phyloP scores from a whole-genome alignment of 2,888 invertebrate genomes.

The Ctena decussata region DNA sequence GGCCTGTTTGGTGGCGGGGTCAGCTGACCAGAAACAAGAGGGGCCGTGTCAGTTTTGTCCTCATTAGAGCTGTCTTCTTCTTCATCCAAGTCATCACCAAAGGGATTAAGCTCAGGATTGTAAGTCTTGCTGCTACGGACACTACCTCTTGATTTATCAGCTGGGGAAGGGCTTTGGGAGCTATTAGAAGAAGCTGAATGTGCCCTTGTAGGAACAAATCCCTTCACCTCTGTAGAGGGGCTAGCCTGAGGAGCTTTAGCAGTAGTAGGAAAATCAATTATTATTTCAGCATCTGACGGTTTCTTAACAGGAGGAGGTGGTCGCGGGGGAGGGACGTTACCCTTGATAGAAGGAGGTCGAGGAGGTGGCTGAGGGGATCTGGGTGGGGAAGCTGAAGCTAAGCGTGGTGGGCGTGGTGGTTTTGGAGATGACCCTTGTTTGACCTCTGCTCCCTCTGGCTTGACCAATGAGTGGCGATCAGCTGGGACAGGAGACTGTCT shows the following conservation, averaged over 20 bases:
- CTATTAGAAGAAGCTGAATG: not conserved
- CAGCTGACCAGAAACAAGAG: constrained; percentile 37
- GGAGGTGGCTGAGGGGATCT: constrained; percentile 62
- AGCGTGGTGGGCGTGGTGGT: constrained; percentile 32
- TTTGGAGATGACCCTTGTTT: constrained; percentile 44
- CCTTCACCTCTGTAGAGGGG: not conserved
- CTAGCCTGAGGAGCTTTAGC: constrained; percentile 4
- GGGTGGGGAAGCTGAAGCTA: constrained; percentile 43
- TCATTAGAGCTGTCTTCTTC: constrained; percentile 50
- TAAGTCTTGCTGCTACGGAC: constrained; percentile 50
- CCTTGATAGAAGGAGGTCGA: constrained; percentile 49
- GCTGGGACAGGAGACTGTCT: constrained; percentile 57
- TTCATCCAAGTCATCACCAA: constrained; percentile 60
- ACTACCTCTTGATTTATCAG: constrained; percentile 30
- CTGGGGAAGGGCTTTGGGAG: not conserved
- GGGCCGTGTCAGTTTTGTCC: constrained; percentile 22
- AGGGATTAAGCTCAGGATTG: constrained; percentile 54
- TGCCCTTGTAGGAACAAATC: not conserved
- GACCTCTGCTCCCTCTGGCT: constrained; percentile 41
- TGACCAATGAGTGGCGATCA: constrained; percentile 48
- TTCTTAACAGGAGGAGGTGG: constrained; percentile 54
- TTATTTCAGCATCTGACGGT: constrained; percentile 33
- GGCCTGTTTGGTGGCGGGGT: constrained; percentile 29
- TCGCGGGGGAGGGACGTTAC: constrained; percentile 35
- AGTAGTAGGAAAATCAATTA: constrained; percentile 37